phyloP scores from a whole-genome alignment of 2,797 vertebrate genomes.

The Onychomys leucogaster region DNA sequence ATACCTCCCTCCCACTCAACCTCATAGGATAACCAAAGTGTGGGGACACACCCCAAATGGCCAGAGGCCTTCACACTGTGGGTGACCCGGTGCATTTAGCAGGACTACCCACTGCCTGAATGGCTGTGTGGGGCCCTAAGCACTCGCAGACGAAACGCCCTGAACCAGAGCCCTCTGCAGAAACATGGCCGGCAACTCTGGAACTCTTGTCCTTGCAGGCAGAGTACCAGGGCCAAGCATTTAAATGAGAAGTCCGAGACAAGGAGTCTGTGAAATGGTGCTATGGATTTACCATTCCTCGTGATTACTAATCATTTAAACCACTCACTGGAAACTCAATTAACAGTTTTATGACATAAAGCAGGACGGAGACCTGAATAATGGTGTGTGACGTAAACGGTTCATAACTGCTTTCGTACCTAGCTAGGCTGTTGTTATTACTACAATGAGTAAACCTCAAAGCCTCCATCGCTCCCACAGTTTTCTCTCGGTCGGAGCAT shows the following conservation, averaged over 20 bases:
- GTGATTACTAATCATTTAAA: conserved; percentile 91
- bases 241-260: conserved; percentile 71
- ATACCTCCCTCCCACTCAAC: conserved; percentile 72
- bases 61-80: conserved; percentile 27
- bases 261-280: conserved; percentile 94
- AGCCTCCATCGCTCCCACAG: conserved; percentile 82
- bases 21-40: conserved; percentile 73
- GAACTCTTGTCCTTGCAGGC: conserved; percentile 83
- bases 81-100: background rate
- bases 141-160: background rate
- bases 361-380: conserved; percentile 85
- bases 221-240: conserved; percentile 57
- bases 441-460: conserved; percentile 82
- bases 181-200: conserved; percentile 63
- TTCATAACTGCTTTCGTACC: conserved; percentile 89
- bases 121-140: background rate
- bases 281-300: conserved; percentile 99
- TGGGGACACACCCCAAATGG: conserved; percentile 33
- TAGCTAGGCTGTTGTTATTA: conserved; percentile 85
- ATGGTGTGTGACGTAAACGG: conserved; percentile 88
- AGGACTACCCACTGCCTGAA: background rate
- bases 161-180: conserved; percentile 29
- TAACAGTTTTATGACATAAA: conserved; percentile 86
- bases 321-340: conserved; percentile 90
- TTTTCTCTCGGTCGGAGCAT: conserved; percentile 76